Evolutionary conservation across 30 jellyfish, hydroid and myxozoan genomes (phyloP), one percentile per base, ranked within the genome.

Genomic region (Hydra vulgaris): DNA sequence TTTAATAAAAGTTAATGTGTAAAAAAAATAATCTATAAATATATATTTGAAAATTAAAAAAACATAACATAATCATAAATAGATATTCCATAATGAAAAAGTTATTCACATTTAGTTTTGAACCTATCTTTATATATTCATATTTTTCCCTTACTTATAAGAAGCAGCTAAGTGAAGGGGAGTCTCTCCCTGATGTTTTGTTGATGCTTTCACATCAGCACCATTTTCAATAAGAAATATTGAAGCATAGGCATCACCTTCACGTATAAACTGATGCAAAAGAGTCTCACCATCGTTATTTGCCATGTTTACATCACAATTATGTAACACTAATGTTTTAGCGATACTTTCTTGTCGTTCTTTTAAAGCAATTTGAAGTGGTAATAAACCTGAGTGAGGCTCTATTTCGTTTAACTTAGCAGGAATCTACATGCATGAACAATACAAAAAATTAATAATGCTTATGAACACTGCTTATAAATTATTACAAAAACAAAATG

Each of bases 341-440:
- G 97, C 97, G 7, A 91, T 91, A 85, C 96, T 86, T 54, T 91
- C 96, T 54, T 91, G 97, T 23, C 86, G 69, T 72, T 84, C 97
- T 17, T 82, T 77, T 78, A 91, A 75, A 0, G 97, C 96, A 17
- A 91, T 86, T 55, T 91, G 91, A 72, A 91, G 82, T 0, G 97
- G 95, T 1, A 84, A 71, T 27, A 86, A 81, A 54, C 83, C 86
- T 18, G 97, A 53, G 54, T 79, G 72, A 16, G 90, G 79, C 66
- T 91, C 97, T 16, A 84, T 77, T 74, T 88, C 96, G 54, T 91
- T 84, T 0, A 91, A 70, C 74, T 91, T 91, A 0, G 87, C 95
- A 12, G 97, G 97, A 21, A 91, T 79, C 97, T 91, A 26, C 12
- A 18, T 53, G 70, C 26, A 70, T n/a, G 21, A 27, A 81, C 17